Base-by-base conservation (phyloP, 2,797 vertebrate genomes). In the Artibeus lituratus region DNA sequence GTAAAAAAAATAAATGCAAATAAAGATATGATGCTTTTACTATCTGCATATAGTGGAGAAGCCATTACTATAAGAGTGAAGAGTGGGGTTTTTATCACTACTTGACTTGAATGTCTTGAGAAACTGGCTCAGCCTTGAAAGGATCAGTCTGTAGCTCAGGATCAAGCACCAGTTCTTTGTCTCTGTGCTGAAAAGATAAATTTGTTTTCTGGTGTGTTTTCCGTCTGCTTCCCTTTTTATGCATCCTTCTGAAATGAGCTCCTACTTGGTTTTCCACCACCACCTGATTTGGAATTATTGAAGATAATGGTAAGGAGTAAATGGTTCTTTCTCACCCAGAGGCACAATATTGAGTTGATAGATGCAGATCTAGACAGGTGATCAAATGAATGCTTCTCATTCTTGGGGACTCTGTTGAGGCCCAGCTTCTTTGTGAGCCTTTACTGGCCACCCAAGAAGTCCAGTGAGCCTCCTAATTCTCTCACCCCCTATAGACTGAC, bases 1-100 rank as follows among this genome's bases (percentile, higher is more conserved):
- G 96, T 93, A 96, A 94, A 88, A 97, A 97, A 87, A 82, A 95
- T 62, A 97, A 97, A 97, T 98, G 97, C 97, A 97, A 96, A 97
- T 97, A 97, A 90, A 96, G 97, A 97, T 94, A 96, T 22, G 95
- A 97, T 96, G 95, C 91, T 96, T 97, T 96, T 97, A 88, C 96
- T 96, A 95, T 96, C 96, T 97, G 96, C 96, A 96, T 95, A 91
- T 88, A 90, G 91, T 94, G 91, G 85, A 97, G 96, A 96, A 95
- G 91, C 83, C 96, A 97, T 97, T 94, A 97, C 95, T 97, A 95
- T 96, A 96, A 97, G 88, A 96, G 91, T 95, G 96, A 97, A 97
- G 93, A 91, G 92, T 93, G 86, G 95, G 96, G 90, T 94, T 97
- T 97, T 97, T 97, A 97, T 97, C 97, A 97, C 92, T 94, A 91